Evolutionary conservation across 1,140 invertebrate genomes (phyloP).

Genomic region (Octopus sinensis): DNA sequence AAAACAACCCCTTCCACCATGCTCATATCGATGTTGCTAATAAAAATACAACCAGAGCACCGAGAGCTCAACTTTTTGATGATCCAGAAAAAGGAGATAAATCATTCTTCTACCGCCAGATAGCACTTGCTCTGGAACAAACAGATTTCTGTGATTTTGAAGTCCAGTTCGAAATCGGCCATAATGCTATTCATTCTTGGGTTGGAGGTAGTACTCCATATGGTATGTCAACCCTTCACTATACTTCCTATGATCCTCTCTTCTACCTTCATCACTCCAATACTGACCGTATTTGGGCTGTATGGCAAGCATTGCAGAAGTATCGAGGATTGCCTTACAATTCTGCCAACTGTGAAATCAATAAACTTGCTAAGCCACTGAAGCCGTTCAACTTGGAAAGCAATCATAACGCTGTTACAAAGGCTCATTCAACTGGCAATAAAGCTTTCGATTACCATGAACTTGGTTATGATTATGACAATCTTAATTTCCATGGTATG

Average conservation of each 20-base stretch:
- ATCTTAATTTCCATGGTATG: slow-evolving; percentile 25
- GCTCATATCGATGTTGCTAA: slow-evolving; percentile 13
- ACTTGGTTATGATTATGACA: slow-evolving; percentile 28
- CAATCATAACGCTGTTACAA: background rate
- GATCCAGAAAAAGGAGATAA: slow-evolving; percentile 19
- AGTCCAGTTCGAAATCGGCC: slow-evolving; percentile 27
- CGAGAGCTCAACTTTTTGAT: slow-evolving; percentile 11
- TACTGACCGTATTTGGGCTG: slow-evolving; percentile 27
- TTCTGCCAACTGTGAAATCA: slow-evolving; percentile 28
- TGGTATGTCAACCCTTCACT: slow-evolving; percentile 23
- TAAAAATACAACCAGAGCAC: slow-evolving; percentile 6
- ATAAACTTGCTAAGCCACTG: slow-evolving; percentile 19
- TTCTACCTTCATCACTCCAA: slow-evolving; percentile 24
- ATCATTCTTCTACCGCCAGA: slow-evolving; percentile 18
- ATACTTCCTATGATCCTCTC: slow-evolving; percentile 24
- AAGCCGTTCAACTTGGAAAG: slow-evolving; percentile 9
- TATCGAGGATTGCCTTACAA: slow-evolving; percentile 21
- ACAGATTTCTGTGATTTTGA: slow-evolving; percentile 32
- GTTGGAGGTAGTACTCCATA: slow-evolving; percentile 25
- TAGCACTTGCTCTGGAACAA: slow-evolving; percentile 30
- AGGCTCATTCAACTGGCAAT: background rate
- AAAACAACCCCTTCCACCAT: slow-evolving; percentile 6
- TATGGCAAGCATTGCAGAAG: slow-evolving; percentile 32
- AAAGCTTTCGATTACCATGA: background rate
- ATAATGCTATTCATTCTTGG: slow-evolving; percentile 28